Evolutionary conservation across 2,113 vertebrate genomes (phyloP).

Genomic region (Cochlearius cochlearius): DNA sequence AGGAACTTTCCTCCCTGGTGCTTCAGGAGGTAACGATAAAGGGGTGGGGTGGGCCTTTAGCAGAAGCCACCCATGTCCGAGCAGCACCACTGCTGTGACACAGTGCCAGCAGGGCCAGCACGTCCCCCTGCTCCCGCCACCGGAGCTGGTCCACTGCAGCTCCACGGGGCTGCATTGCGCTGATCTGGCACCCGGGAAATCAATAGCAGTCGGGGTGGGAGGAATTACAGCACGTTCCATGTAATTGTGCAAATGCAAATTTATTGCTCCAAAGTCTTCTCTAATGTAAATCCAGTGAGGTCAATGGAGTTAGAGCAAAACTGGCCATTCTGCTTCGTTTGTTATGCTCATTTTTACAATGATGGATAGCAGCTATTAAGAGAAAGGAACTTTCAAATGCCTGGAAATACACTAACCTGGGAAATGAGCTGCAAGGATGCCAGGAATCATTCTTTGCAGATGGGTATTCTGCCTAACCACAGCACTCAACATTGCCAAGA

Average conservation of each 20-base stretch:
- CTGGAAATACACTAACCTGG: not conserved
- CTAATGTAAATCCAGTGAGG: conserved; percentile 46
- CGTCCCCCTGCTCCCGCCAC: not conserved
- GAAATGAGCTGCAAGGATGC: conserved; percentile 9
- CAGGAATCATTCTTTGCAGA: not conserved
- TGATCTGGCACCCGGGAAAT: not conserved
- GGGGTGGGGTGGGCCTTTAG: not conserved
- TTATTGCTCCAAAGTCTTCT: not conserved
- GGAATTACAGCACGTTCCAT: not conserved
- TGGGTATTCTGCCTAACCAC: not conserved
- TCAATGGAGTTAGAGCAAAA: conserved; percentile 22
- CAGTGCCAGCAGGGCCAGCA: not conserved
- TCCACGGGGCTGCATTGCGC: not conserved
- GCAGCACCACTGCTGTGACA: not conserved
- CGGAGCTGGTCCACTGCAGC: not conserved
- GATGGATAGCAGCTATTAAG: conserved; percentile 5
- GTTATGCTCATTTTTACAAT: conserved; percentile 1
- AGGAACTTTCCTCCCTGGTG: not conserved
- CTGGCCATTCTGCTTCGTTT: not conserved
- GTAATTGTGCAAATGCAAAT: conserved; percentile 34
- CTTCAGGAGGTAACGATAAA: not conserved
- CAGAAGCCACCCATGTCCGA: not conserved
- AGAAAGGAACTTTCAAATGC: not conserved
- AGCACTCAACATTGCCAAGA: not conserved
- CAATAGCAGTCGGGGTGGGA: not conserved